Conservation (phyloP, 2,797 vertebrate genomes). For the Gastrophryne carolinensis region DNA sequence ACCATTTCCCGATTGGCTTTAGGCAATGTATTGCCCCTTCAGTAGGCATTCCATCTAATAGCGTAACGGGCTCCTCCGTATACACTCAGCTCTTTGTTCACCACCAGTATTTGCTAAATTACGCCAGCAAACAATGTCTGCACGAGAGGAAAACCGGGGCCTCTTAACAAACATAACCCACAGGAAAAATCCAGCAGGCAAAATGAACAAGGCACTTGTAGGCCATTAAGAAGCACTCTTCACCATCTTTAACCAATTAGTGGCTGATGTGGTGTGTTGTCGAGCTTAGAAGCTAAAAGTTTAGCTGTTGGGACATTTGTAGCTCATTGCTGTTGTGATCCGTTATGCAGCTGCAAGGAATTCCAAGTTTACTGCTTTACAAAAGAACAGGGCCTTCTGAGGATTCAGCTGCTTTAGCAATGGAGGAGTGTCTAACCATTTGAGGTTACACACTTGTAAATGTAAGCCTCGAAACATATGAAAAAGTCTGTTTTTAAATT, state of each 20-base stretch:
- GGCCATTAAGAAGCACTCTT: neutral
- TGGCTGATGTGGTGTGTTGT: neutral
- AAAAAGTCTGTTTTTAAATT: too few species aligned
- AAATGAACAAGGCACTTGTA: constrained; percentile 19
- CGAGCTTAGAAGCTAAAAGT: neutral
- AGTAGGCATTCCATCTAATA: constrained; percentile 16
- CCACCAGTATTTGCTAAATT: constrained; percentile 23
- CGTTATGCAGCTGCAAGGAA: neutral
- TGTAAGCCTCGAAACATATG: too few species aligned
- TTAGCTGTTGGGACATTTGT: neutral
- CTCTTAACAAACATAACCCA: constrained; percentile 33
- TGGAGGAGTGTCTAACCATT: neutral
- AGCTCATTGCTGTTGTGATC: neutral
- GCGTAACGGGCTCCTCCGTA: constrained; percentile 5
- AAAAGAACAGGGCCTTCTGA: neutral
- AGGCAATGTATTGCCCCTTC: neutral
- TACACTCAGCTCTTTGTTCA: constrained; percentile 41
- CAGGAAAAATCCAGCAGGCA: neutral
- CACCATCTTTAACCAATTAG: neutral
- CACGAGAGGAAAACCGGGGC: constrained; percentile 17
- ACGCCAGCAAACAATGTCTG: constrained; percentile 28
- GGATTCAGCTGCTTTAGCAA: neutral
- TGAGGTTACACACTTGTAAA: too few species aligned
- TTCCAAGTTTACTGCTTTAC: neutral
- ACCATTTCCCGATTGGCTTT: constrained; percentile 4